Evolutionary conservation across 37 sponge, comb jelly and placozoan genomes (phyloP).

Genomic region (Beroe ovata): DNA sequence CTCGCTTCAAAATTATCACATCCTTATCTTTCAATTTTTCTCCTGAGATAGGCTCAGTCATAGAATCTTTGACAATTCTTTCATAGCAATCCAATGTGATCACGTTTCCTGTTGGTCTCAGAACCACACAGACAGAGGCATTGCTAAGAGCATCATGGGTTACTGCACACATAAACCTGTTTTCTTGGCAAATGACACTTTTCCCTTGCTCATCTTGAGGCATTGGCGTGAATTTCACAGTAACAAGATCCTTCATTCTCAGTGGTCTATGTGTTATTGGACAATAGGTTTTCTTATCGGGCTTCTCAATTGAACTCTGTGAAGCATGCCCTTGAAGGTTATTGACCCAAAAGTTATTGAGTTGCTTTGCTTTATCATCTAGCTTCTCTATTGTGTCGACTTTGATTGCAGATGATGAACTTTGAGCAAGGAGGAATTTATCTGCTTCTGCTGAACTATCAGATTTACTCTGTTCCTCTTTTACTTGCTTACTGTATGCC

Average conservation of each 20-base stretch:
- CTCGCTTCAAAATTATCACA: slow-evolving; percentile 79
- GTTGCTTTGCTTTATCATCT: slow-evolving; percentile 65
- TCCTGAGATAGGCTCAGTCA: slow-evolving; percentile 87
- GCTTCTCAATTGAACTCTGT: slow-evolving; percentile 74
- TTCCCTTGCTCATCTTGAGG: slow-evolving; percentile 34
- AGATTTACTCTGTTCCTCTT: slow-evolving; percentile 68
- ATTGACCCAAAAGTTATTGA: slow-evolving; percentile 95
- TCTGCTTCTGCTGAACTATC: neutral
- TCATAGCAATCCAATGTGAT: slow-evolving; percentile 92
- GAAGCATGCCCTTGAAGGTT: slow-evolving; percentile 81
- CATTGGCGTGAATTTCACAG: slow-evolving; percentile 79
- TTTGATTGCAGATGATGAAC: slow-evolving; percentile 65
- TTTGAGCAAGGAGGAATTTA: neutral
- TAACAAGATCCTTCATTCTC: slow-evolving; percentile 74
- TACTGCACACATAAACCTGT: slow-evolving; percentile 85
- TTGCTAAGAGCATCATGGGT: slow-evolving; percentile 86
- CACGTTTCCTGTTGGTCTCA: slow-evolving; percentile 80
- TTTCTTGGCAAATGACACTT: slow-evolving; percentile 52
- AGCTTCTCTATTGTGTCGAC: neutral
- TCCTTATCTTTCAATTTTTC: slow-evolving; percentile 84
- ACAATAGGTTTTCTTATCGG: slow-evolving; percentile 89
- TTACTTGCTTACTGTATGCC: slow-evolving; percentile 80
- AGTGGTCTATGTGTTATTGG: slow-evolving; percentile 82
- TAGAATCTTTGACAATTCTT: slow-evolving; percentile 76
- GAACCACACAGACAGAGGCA: slow-evolving; percentile 77